phyloP scores from a whole-genome alignment of 2,888 invertebrate genomes.

The Caenorhabditis sp. region DNA sequence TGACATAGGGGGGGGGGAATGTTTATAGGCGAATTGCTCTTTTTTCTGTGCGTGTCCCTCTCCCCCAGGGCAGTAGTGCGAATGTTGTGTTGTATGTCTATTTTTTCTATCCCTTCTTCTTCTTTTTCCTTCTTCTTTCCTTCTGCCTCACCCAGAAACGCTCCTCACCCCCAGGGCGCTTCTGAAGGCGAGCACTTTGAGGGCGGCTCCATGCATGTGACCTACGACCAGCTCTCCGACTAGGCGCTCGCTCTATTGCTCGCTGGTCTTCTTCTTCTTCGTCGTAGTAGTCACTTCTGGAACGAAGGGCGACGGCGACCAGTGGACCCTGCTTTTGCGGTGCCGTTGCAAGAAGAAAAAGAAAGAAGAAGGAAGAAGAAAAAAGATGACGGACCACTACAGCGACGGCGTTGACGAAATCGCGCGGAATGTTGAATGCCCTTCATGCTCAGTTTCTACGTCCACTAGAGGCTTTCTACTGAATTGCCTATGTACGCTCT shows the following conservation, averaged over 20 bases:
- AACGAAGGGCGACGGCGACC: conserved; percentile 55
- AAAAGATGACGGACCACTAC: conserved; percentile 23
- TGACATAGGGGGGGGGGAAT: conserved; percentile 64
- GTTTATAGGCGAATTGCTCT: conserved; percentile 70
- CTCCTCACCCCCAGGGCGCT: conserved; percentile 63
- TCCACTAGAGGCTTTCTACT: conserved; percentile 54
- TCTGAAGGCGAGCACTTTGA: conserved; percentile 66
- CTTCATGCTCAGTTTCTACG: conserved; percentile 62
- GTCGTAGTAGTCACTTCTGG: conserved; percentile 64
- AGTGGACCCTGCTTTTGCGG: conserved; percentile 29
- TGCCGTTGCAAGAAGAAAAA: conserved; percentile 51
- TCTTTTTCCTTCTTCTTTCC: conserved; percentile 52
- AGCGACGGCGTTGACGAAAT: conserved; percentile 32
- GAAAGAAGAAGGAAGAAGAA: conserved; percentile 30
- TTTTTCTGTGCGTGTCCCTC: conserved; percentile 66
- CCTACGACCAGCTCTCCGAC: conserved; percentile 61
- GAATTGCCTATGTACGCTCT: conserved; percentile 59
- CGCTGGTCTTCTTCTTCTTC: conserved; percentile 49
- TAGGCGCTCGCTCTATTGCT: conserved; percentile 50
- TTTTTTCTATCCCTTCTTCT: conserved; percentile 62
- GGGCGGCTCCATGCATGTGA: conserved; percentile 66
- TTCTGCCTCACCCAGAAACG: conserved; percentile 54
- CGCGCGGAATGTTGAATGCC: conserved; percentile 64
- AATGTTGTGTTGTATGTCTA: conserved; percentile 65
- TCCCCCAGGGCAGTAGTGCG: conserved; percentile 67